Evolutionary conservation across 2,113 vertebrate species (phyloP).

Genomic region (Gallinago paraguaiae): DNA sequence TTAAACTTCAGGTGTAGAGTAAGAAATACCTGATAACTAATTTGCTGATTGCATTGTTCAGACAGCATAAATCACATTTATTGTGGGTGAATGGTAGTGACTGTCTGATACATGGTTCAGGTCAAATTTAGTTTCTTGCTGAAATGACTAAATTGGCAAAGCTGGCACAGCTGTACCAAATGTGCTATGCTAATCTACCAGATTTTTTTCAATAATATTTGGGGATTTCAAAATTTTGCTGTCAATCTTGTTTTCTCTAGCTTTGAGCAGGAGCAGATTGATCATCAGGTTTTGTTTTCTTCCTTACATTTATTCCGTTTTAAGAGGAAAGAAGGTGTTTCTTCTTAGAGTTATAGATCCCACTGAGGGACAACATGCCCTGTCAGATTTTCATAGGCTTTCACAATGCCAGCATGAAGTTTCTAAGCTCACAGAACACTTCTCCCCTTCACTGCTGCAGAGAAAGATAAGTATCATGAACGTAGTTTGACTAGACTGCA

Average conservation of each 20-base stretch:
- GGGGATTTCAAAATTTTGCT: neutral
- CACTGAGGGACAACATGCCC: neutral
- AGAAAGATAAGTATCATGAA: neutral
- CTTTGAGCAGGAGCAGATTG: neutral
- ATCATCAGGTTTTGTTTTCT: neutral
- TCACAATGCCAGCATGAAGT: neutral
- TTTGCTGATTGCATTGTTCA: conserved; percentile 58
- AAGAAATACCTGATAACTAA: conserved; percentile 57
- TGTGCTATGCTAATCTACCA: neutral
- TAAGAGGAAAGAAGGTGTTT: neutral
- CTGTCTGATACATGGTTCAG: conserved; percentile 52
- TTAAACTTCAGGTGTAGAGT: conserved; percentile 36
- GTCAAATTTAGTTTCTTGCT: conserved; percentile 67
- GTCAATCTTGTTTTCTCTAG: neutral
- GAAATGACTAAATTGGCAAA: conserved; percentile 54
- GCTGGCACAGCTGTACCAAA: neutral
- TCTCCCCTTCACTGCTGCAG: neutral
- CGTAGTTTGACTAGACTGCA: neutral
- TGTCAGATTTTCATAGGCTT: neutral
- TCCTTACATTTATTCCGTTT: neutral
- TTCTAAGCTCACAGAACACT: neutral
- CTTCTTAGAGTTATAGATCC: neutral
- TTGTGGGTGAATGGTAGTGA: conserved; percentile 58
- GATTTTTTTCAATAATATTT: neutral
- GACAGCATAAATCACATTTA: conserved; percentile 35